Evolutionary conservation across 2,797 vertebrate species (phyloP), one percentile per base, ranked within the genome.

Genomic region (Ceyx erithaca): DNA sequence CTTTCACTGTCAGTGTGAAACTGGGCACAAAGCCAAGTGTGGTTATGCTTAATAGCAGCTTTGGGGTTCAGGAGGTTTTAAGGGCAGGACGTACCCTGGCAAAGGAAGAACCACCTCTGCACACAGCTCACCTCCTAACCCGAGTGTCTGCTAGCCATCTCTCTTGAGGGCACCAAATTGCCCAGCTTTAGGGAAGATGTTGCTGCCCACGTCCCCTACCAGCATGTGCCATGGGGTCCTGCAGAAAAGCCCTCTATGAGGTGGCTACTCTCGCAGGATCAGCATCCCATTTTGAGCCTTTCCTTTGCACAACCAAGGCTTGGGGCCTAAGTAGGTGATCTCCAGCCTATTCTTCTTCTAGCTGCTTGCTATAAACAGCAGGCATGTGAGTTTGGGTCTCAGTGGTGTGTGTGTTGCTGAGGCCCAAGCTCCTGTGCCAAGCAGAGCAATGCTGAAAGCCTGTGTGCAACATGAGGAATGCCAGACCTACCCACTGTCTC

Each of bases 401-500:
- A 0, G 37, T n/a, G 61, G 28, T 1, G 15, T n/a, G 46, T 22
- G 52, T 1, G 12, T 16, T 43, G 52, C 26, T 1, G 26, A 84
- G 22, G 30, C 6, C 58, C 55, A 37, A 19, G 67, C 72, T 73
- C 23, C 31, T 0, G 0, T 89, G 92, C 82, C 92, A 73, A 67
- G 78, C 26, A 22, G 13, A 63, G 26, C 0, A 12, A 33, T 59
- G 30, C 69, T 71, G 84, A 64, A 78, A 70, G 31, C 26, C 35
- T 78, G 80, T 93, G 82, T 84, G 88, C 59, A 75, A 8, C 64
- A 3, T 85, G 88, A 95, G 90, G 92, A 96, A 92, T 91, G 84
- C 92, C 93, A 96, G 92, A 95, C 80, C 77, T 46, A 89, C 92
- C 90, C 88, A 1, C 94, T 85, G 89, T 93, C 92, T 93, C 92